Evolutionary conservation across 2,113 vertebrate genomes (phyloP).

Genomic region (Boleophthalmus pectinirostris): DNA sequence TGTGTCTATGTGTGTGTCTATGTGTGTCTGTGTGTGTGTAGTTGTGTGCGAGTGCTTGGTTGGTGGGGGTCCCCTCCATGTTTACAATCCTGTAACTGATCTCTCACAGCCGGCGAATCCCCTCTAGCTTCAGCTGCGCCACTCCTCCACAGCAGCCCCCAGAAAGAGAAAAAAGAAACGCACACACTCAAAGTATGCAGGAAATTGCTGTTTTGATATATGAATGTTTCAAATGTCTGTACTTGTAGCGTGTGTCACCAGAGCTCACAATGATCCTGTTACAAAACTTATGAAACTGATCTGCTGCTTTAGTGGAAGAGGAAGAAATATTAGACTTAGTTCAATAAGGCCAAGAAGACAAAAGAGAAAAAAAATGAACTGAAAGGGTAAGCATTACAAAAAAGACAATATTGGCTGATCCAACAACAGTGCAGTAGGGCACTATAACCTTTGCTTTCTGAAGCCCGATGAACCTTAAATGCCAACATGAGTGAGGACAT

Average conservation of each 20-base stretch:
- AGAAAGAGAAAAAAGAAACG: background rate
- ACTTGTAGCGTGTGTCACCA: constrained; percentile 13
- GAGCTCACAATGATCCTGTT: constrained; percentile 16
- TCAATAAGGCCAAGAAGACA: background rate
- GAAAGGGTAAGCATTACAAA: background rate
- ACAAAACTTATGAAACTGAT: background rate
- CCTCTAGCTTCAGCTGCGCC: constrained; percentile 18
- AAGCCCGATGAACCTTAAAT: too few relatives aligned
- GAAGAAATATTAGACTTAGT: background rate
- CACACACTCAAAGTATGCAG: constrained; percentile 29
- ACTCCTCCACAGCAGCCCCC: background rate
- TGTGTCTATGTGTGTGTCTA: background rate
- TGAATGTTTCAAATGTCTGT: constrained; percentile 29
- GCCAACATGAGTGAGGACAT: too few relatives aligned
- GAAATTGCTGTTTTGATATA: constrained; percentile 41
- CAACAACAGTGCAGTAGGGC: too few relatives aligned
- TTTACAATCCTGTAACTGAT: constrained; percentile 72
- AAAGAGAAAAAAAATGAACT: background rate
- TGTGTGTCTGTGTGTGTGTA: background rate
- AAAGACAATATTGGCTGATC: too few relatives aligned
- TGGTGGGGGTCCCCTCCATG: constrained; percentile 25
- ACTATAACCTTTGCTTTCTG: too few relatives aligned
- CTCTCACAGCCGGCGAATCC: constrained; percentile 55
- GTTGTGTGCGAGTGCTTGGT: background rate
- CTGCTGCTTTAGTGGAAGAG: background rate